These are phyloP conservation scores for Philaethria dido DNA, from an alignment of 2,888 invertebrate species.

Conservation along the genomic window DNA sequence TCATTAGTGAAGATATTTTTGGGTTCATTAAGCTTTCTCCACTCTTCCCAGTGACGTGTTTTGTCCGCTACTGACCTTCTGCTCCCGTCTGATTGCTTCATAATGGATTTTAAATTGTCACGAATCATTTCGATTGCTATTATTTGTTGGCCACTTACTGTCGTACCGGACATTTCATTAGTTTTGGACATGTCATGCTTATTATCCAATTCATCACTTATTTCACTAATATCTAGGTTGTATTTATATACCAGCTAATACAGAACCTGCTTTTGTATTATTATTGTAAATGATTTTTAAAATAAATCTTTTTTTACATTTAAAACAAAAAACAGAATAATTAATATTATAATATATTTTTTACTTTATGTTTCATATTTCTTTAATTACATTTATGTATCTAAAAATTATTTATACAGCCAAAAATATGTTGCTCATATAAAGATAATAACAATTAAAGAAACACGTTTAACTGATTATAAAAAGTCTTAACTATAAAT, in stretches of 20 bases:
- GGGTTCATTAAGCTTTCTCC: constrained; percentile 40
- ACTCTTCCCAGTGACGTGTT: constrained; percentile 27
- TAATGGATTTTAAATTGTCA: constrained; percentile 73
- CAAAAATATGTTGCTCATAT: too few relatives aligned
- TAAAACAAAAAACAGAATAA: neutral
- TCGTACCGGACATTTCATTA: constrained; percentile 49
- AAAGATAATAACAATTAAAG: neutral
- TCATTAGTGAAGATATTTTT: constrained; percentile 18
- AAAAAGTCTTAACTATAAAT: neutral
- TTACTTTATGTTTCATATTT: neutral
- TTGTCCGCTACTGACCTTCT: constrained; percentile 46
- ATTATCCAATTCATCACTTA: constrained; percentile 46
- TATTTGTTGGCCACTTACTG: constrained; percentile 50
- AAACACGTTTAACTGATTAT: neutral
- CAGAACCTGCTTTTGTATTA: neutral
- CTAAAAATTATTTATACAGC: too few relatives aligned
- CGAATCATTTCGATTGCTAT: constrained; percentile 58
- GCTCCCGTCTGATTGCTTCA: constrained; percentile 57
- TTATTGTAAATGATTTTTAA: neutral
- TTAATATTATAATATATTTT: neutral
- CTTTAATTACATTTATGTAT: neutral
- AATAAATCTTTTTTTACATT: too few relatives aligned
- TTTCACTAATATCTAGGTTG: constrained; percentile 26
- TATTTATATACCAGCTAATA: neutral
- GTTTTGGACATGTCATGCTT: constrained; percentile 46